Evolutionary conservation across 2,888 invertebrate genomes (phyloP).

Genomic region (Acleris laterana): DNA sequence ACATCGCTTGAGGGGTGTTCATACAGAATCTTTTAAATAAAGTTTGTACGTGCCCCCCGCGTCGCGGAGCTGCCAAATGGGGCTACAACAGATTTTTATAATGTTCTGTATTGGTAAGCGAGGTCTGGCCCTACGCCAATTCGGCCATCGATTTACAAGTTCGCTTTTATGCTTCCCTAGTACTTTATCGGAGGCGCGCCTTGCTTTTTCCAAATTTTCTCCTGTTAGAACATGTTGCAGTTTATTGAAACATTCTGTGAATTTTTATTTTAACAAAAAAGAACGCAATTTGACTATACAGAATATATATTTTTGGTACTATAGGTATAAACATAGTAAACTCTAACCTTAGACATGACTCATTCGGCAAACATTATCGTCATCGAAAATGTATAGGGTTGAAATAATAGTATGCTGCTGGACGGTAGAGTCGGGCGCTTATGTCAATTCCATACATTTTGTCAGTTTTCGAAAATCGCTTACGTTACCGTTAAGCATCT

Average conservation of each 20-base stretch:
- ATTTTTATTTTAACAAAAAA: too few species aligned
- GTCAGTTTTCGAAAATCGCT: too few species aligned
- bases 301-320: too few species aligned
- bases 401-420: too few species aligned
- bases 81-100: constrained; percentile 82
- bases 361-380: too few species aligned
- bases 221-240: background rate
- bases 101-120: constrained; percentile 79
- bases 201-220: constrained; percentile 22
- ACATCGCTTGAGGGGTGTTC: constrained; percentile 62
- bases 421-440: too few species aligned
- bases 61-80: constrained; percentile 72
- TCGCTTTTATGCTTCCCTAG: constrained; percentile 71
- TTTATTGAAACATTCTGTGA: background rate
- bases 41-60: constrained; percentile 70
- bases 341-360: too few species aligned
- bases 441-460: too few species aligned
- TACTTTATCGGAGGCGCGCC: constrained; percentile 55
- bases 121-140: constrained; percentile 76
- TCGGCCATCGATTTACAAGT: constrained; percentile 81
- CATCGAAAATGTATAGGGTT: too few species aligned
- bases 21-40: constrained; percentile 78
- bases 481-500: too few species aligned
- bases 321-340: too few species aligned
- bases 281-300: too few species aligned